Evolutionary conservation across 2,888 invertebrate genomes (phyloP).

Genomic region (Vanessa cardui): DNA sequence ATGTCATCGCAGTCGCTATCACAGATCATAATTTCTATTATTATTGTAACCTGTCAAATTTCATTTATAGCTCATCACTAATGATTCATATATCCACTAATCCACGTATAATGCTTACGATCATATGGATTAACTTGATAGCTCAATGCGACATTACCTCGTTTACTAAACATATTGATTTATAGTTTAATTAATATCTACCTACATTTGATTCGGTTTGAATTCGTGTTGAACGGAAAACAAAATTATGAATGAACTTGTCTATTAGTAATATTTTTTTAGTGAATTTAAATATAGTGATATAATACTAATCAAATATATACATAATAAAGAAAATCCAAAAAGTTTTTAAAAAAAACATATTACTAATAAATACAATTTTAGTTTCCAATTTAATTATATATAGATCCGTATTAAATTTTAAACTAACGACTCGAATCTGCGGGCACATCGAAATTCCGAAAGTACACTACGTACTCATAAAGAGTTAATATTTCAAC

Average conservation of each 20-base stretch:
- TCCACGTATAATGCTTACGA: conserved; percentile 27
- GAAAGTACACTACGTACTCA: conserved; percentile 72
- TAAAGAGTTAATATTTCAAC: conserved; percentile 82
- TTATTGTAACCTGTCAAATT: conserved; percentile 28
- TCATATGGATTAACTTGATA: conserved; percentile 30
- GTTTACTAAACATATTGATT: conserved; percentile 28
- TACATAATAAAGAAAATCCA: too few species aligned
- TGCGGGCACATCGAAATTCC: conserved; percentile 59
- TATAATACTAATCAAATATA: too few species aligned
- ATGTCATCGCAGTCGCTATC: neutral
- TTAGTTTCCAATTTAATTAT: too few species aligned
- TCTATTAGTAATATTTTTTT: too few species aligned
- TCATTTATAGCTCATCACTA: conserved; percentile 34
- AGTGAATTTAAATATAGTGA: too few species aligned
- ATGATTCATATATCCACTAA: conserved; percentile 32
- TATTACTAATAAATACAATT: too few species aligned
- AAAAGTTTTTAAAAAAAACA: too few species aligned
- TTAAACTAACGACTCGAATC: conserved; percentile 69
- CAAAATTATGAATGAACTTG: too few species aligned
- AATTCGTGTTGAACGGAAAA: neutral
- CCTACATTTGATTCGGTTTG: neutral
- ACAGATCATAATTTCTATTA: conserved; percentile 25
- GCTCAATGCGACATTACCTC: conserved; percentile 30
- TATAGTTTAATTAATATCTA: conserved; percentile 13
- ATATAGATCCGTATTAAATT: conserved; percentile 70